Evolutionary conservation across 2,797 vertebrate species (phyloP), one percentile per base, ranked within the genome.

Genomic region (Gymnopithys bicolor): DNA sequence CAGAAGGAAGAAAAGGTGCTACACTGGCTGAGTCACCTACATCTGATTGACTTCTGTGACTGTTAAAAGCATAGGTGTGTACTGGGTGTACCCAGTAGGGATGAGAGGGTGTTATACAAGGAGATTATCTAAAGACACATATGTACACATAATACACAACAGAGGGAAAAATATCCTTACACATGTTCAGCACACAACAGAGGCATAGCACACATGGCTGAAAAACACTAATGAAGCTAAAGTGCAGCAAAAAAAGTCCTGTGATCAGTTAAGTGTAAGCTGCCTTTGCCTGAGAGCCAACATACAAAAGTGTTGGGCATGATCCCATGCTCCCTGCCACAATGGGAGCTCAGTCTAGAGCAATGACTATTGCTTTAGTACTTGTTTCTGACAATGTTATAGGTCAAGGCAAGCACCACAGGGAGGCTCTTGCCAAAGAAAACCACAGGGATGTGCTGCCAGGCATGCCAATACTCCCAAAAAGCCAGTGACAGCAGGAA

Each of bases 361-460:
- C 62, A 84, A 77, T 21, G 64, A 79, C 85, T 94, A 13, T 67
- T 84, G 76, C 91, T 88, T 84, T 88, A 86, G 70, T 82, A 24
- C 76, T 91, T 78, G 58, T 91, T 93, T 90, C 83, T 94, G 82
- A 88, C 2, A 8, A 46, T 41, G 70, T 69, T 86, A 63, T 82
- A 86, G 81, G 79, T 84, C 89, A 87, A 93, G 82, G 46, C 58
- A 70, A 89, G 63, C 33, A 71, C 0, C 0, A 82, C 69, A 81
- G 45, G 39, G 35, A 88, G 33, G n/a, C 14, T 84, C 41, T 60
- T 92, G 95, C 91, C 93, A 93, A 91, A 71, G 85, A 75, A 95
- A 95, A 94, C 89, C 66, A 75, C 87, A 84, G 41, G 19, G 87
- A 85, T 92, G 69, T 92, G 66, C 84, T 95, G 78, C 82, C 94